Evolutionary conservation across 2,797 vertebrate species (phyloP).

Genomic region (Euphonia xanthogaster): DNA sequence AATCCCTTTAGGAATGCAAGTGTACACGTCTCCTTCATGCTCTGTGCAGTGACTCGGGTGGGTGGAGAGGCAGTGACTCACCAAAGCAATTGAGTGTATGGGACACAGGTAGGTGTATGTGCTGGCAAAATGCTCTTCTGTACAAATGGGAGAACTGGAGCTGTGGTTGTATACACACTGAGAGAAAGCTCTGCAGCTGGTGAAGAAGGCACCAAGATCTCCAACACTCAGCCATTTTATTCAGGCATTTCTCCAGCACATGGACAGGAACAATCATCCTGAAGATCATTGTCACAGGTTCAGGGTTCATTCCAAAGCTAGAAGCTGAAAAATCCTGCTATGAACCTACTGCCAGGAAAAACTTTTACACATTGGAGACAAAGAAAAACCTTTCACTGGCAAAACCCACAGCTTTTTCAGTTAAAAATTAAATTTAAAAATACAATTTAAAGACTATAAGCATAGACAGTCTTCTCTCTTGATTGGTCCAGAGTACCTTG

Average conservation of each 20-base stretch:
- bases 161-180: neutral
- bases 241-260: neutral
- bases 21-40: neutral
- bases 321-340: neutral
- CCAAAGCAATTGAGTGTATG: neutral
- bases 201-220: neutral
- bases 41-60: neutral
- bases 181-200: neutral
- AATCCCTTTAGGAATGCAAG: neutral
- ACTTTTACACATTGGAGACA: neutral
- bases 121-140: neutral
- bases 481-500: neutral
- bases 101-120: fast-evolving
- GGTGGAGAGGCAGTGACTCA: neutral
- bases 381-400: neutral
- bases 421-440: neutral
- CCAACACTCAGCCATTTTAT: neutral
- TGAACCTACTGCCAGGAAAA: neutral
- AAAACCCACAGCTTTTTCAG: neutral
- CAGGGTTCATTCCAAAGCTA: neutral
- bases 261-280: neutral
- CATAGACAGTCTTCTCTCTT: neutral
- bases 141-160: neutral
- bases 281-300: neutral
- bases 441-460: neutral